Evolutionary conservation across 2,113 vertebrate species (phyloP).

Genomic region (Nibea coibor): DNA sequence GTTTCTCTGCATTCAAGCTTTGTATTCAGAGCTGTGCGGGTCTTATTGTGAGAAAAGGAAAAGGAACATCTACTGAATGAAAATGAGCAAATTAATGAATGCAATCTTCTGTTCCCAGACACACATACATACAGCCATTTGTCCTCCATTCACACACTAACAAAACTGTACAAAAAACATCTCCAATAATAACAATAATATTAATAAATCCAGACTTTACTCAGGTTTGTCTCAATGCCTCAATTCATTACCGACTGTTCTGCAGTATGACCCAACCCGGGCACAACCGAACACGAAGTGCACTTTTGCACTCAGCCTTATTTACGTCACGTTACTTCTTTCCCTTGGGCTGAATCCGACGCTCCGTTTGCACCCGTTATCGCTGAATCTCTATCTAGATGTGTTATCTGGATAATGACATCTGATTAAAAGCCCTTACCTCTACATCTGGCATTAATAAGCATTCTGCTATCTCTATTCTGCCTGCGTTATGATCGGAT

Average conservation of each 20-base stretch:
- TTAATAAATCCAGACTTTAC: constrained; percentile 41
- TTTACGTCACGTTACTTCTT: not conserved
- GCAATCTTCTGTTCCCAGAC: constrained; percentile 61
- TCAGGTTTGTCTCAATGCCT: constrained; percentile 35
- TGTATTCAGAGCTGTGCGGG: constrained; percentile 41
- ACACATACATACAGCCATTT: constrained; percentile 21
- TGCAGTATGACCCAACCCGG: constrained; percentile 28
- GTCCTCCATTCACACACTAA: constrained; percentile 32
- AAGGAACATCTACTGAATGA: constrained; percentile 59
- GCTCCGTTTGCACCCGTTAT: not conserved
- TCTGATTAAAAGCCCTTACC: constrained; percentile 18
- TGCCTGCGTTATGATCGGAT: constrained; percentile 3
- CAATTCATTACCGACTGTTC: constrained; percentile 23
- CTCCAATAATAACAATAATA: constrained; percentile 30
- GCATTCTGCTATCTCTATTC: constrained; percentile 1
- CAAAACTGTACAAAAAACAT: constrained; percentile 61
- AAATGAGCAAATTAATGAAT: constrained; percentile 59
- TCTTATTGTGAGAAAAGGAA: constrained; percentile 49
- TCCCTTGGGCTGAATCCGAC: not conserved
- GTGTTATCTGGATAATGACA: constrained; percentile 12
- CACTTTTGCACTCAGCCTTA: not conserved
- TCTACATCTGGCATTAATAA: constrained; percentile 12
- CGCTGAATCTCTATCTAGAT: not conserved
- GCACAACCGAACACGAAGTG: constrained; percentile 16
- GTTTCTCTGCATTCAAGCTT: constrained; percentile 56